Evolutionary conservation across 2,888 invertebrate genomes (phyloP), one percentile per base, ranked within the genome.

Genomic region (Drosophila yooni): DNA sequence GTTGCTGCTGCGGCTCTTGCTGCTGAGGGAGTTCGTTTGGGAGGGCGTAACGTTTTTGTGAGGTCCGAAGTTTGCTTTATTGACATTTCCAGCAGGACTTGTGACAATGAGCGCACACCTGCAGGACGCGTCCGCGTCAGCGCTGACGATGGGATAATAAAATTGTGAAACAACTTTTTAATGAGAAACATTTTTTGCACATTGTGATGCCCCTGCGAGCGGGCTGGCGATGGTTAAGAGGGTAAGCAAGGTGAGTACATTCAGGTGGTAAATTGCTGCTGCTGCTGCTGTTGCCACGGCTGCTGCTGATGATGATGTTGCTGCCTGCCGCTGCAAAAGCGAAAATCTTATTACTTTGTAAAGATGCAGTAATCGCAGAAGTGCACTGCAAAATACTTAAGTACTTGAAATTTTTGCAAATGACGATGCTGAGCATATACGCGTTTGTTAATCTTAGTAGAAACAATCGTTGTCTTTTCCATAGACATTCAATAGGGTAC

Each of bases 131-230:
- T 48, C 27, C 36, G 60, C 27, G 25, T 33, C 53, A 21, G 50
- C 56, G 54, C 48, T 70, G 73, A 48, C 67, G 70, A 74, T 65
- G 74, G 85, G 85, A 84, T 85, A 89, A 88, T 88, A 85, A 88
- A 89, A 88, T 88, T 88, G 81, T 75, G 78, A 77, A 89, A 88
- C 83, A 85, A 85, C 85, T 85, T 85, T 85, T 85, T 85, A 89
- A 85, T 85, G 84, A 85, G 90, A 88, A 89, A 85, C 84, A 85
- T 86, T 85, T 88, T 85, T 85, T 85, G 75, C 82, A 81, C 77
- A 83, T 88, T 88, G 69, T 77, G 69, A 33, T 67, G 68, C 31
- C 74, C 53, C 43, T 48, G 43, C 18, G 29, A 27, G 43, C 13
- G 40, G 40, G 11, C 11, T 21, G 25, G 18, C 18, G 6, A 27